phyloP scores from a whole-genome alignment of 2,888 invertebrate genomes.

The Acholoe squamosa region DNA sequence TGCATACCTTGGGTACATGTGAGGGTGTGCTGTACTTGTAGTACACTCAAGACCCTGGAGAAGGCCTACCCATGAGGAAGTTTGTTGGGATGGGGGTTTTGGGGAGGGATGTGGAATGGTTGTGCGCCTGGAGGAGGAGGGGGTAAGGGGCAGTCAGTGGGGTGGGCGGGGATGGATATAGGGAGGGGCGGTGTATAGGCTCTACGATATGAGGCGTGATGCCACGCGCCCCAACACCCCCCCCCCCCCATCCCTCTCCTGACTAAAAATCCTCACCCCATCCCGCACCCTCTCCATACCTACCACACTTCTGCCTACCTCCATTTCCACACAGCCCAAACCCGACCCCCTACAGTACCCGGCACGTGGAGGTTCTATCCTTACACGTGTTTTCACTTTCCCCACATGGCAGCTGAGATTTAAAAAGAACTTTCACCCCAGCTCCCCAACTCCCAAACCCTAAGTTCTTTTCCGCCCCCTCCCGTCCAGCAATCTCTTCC shows the following conservation, averaged over 20 bases:
- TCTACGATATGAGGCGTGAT: neutral
- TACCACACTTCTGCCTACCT: neutral
- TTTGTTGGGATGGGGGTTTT: neutral
- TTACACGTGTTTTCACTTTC: constrained; percentile 32
- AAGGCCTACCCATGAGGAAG: constrained; percentile 12
- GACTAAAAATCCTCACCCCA: neutral
- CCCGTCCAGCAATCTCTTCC: neutral
- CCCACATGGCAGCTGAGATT: neutral
- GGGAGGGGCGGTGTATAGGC: neutral
- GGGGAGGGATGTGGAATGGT: neutral
- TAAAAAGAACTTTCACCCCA: neutral
- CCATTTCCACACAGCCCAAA: neutral
- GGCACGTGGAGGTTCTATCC: neutral
- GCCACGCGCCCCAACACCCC: neutral
- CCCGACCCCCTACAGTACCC: too few species aligned
- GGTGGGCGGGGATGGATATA: neutral
- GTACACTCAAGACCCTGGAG: constrained; percentile 11
- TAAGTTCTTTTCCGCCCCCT: neutral
- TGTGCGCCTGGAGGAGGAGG: neutral
- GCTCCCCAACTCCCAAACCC: neutral
- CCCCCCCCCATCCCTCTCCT: neutral
- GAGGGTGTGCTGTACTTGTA: neutral
- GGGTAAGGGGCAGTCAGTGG: neutral
- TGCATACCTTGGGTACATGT: neutral
- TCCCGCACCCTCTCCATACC: neutral